phyloP scores from a whole-genome alignment of 2,797 vertebrate species.

The Syngnathus acus region DNA sequence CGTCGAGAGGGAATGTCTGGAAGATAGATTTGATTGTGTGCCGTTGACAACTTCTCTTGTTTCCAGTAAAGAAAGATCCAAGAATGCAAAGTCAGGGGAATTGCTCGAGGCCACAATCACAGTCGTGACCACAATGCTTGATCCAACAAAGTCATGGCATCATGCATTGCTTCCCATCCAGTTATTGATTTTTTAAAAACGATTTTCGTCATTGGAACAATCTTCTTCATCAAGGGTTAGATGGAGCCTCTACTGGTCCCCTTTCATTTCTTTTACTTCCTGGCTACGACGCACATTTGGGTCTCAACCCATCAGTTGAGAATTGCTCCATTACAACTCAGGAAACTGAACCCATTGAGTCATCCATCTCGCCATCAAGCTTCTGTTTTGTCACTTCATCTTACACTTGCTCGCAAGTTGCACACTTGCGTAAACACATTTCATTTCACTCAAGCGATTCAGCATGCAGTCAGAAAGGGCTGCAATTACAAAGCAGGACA shows the following conservation, averaged over 20 bases:
- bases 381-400: background rate
- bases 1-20: constrained; percentile 13
- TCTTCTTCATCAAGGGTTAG: no score
- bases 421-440: background rate
- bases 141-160: no score
- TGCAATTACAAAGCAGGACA: background rate
- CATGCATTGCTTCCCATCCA: no score
- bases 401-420: background rate
- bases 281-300: background rate
- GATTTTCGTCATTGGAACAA: no score
- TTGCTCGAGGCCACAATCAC: background rate
- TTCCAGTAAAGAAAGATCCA: background rate
- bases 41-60: background rate
- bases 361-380: background rate
- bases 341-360: no score
- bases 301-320: background rate
- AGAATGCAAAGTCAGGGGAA: background rate
- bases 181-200: no score
- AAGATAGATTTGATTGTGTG: background rate
- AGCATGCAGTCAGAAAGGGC: background rate
- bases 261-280: background rate
- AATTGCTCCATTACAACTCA: background rate
- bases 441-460: background rate
- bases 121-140: no score
- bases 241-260: no score